Evolutionary conservation across 2,888 invertebrate species (phyloP), one percentile per base, ranked within the genome.

Genomic region (Acanthopleura granulata): DNA sequence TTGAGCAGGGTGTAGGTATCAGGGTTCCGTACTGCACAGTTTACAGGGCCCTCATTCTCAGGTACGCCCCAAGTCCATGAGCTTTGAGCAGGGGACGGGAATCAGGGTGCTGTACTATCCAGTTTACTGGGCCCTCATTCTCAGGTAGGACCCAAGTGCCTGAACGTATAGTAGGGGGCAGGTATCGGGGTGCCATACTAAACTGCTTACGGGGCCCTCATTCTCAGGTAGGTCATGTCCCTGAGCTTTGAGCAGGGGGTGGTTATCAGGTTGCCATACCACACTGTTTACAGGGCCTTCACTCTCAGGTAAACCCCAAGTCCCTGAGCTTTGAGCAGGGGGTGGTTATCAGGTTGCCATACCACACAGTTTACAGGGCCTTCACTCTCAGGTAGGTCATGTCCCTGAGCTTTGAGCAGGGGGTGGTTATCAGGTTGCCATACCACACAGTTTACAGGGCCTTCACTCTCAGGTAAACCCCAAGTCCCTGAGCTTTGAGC

Each of bases 371-470:
- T 0, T 92, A 92, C 84, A 89, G 92, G 78, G 92, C 93, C 1
- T 83, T 93, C 3, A 85, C 92, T 75, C 83, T 89, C 62, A 90
- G 89, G 92, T 92, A 88, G 86, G 89, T 73, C 73, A 87, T 89
- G 22, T 85, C 85, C 12, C 82, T 93, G 27, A 87, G 88, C 6
- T 92, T 91, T 81, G 85, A 87, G 27, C 91, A 93, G 84, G 93
- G 93, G 49, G 92, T 93, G 22, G 90, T 89, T 18, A 78, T 93
- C 18, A 93, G 92, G 30, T 87, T 92, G 4, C 92, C 93, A 0
- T 93, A 92, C 84, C 92, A 92, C 85, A 93, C 93, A 18, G 93
- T 93, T 0, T 92, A 92, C 84, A 89, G 92, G 78, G 92, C 93
- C 1, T 83, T 93, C 3, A 85, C 92, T 75, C 83, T 89, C 62